phyloP scores from a whole-genome alignment of 2,888 invertebrate species.

The Teinopalpus imperialis region DNA sequence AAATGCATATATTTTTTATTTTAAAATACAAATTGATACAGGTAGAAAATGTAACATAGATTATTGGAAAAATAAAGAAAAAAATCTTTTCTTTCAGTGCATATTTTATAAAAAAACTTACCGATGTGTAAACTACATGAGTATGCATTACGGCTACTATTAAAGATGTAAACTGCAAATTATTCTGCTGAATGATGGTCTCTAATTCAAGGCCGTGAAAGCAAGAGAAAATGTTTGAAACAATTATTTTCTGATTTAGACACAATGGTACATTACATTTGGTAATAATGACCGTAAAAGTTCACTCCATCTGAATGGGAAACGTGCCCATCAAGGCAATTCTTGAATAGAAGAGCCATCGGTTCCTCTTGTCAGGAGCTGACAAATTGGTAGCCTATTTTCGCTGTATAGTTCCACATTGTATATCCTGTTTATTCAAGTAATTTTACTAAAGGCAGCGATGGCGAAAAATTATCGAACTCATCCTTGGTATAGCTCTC shows the following conservation, averaged over 20 bases:
- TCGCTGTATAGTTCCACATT: too few species aligned
- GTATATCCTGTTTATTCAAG: too few species aligned
- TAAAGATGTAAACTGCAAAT: conserved; percentile 10
- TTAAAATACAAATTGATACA: conserved; percentile 25
- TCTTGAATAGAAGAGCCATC: conserved; percentile 37
- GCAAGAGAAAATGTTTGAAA: conserved; percentile 33
- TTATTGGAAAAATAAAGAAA: too few species aligned
- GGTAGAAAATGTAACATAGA: conserved; percentile 22
- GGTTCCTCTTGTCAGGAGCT: too few species aligned
- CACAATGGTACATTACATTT: conserved; percentile 32
- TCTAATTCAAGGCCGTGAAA: conserved; percentile 29
- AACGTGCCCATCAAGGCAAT: conserved; percentile 41
- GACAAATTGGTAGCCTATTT: too few species aligned
- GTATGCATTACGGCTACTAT: conserved; percentile 12
- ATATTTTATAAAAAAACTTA: conserved; percentile 23
- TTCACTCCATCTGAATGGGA: conserved; percentile 38
- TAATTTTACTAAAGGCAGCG: too few species aligned
- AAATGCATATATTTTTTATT: too few species aligned
- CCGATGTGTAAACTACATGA: conserved; percentile 19
- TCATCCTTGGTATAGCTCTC: too few species aligned
- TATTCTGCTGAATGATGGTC: too few species aligned
- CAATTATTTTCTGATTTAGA: conserved; percentile 32
- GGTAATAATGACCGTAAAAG: conserved; percentile 38
- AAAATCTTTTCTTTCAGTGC: conserved; percentile 5
- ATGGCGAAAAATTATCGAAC: too few species aligned